Evolutionary conservation across 2,797 vertebrate genomes (phyloP).

Genomic region (Sebastes umbrosus): DNA sequence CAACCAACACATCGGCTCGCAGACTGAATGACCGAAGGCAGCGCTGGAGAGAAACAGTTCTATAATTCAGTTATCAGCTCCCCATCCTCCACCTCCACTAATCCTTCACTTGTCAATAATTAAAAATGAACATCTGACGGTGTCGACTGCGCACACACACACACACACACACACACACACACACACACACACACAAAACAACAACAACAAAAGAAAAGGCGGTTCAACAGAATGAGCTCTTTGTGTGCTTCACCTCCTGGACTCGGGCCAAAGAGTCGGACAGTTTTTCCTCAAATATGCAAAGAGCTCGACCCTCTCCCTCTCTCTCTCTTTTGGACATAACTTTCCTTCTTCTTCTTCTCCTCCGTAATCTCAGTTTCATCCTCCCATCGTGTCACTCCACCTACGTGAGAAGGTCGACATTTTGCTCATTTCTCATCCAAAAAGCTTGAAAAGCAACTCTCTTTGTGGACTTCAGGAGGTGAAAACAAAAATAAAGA

Average conservation of each 20-base stretch:
- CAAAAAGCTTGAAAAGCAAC: background rate
- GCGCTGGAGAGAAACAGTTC: conserved; percentile 68
- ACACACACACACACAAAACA: conserved; percentile 20
- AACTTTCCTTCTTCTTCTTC: background rate
- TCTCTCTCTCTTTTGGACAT: background rate
- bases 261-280: conserved; percentile 41
- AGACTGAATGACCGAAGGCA: conserved; percentile 17
- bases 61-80: conserved; percentile 77
- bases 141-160: conserved; percentile 13
- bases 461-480: background rate
- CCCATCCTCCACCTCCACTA: conserved; percentile 39
- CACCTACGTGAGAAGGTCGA: background rate
- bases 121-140: conserved; percentile 73
- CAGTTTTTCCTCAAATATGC: conserved; percentile 44
- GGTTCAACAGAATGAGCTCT: conserved; percentile 57
- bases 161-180: conserved; percentile 3
- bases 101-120: conserved; percentile 73
- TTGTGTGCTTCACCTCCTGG: conserved; percentile 66
- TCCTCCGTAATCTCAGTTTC: background rate
- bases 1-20: background rate
- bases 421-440: background rate
- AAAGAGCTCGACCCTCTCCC: conserved; percentile 17
- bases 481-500: background rate
- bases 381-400: background rate
- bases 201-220: conserved; percentile 34